Base-by-base conservation (phyloP, 2,113 vertebrate species). In the Salminus brasiliensis region DNA sequence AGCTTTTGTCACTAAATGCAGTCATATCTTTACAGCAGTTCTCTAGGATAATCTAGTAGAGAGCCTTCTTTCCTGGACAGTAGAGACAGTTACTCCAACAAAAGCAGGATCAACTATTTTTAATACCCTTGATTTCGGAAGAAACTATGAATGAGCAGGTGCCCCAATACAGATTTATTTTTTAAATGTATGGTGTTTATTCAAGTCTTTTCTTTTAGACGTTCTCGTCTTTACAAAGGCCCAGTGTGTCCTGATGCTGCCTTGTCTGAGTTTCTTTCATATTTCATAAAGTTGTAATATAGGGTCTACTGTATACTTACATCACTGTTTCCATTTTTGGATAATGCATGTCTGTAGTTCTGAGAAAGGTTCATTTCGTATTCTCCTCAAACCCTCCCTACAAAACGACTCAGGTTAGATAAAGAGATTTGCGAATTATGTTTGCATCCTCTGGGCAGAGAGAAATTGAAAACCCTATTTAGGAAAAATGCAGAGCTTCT, bases 371-470 rank as follows among this genome's bases (percentile, higher is more conserved):
- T 66, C 10, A 10, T 66, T 39, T 21, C 10, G 62, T 66, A 39
- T 66, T 66, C 18, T 66, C 39, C 55, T 23, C 13, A 23, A 12
- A 34, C n/a, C n/a, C 53, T 70, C 27, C 59, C 21, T 59, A n/a
- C 25, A 43, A 77, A 55, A 45, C 13, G 21, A 15, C 29, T 32
- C 59, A 18, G 32, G 25, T 68, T 39, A 57, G 63, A 76, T 76
- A 23, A 27, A 79, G 57, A 36, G 43, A 63, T 49, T 52, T 70
- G 30, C 63, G 62, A 30, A 79, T 71, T 63, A 29, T 25, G 60
- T 79, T 71, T 63, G 43, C 43, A 79, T 49, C 68, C 43, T n/a
- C 76, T 63, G 55, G 23, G 21, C 41, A 16, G 13, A 79, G 10
- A 34, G 43, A 39, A 47, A 49, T 78, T 74, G 67, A 65, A 75